Evolutionary conservation across 2,888 invertebrate genomes (phyloP).

Genomic region (Campopleginae sp.): DNA sequence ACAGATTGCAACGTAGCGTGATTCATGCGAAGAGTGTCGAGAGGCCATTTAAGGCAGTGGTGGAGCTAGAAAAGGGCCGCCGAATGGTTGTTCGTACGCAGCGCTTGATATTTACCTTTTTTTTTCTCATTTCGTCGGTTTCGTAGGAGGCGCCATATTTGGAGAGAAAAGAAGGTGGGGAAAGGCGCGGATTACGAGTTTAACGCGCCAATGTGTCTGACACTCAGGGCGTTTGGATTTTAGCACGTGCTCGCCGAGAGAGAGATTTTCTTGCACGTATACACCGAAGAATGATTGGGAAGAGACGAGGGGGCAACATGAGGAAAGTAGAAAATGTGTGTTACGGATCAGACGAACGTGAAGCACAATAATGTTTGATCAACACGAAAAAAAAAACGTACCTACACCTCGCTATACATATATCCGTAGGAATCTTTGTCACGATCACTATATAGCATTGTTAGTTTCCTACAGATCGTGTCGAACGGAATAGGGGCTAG

Average conservation of each 20-base stretch:
- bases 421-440: conserved; percentile 46
- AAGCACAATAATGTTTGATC: conserved; percentile 71
- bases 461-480: conserved; percentile 55
- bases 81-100: conserved; percentile 49
- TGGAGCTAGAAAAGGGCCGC: conserved; percentile 47
- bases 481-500: conserved; percentile 53
- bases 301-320: neutral
- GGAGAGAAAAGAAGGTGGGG: conserved; percentile 38
- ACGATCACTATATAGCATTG: conserved; percentile 51
- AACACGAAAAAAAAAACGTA: conserved; percentile 52
- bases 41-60: conserved; percentile 54
- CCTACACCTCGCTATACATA: conserved; percentile 35
- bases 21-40: conserved; percentile 51
- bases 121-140: conserved; percentile 28
- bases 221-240: conserved; percentile 26
- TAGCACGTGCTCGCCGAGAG: conserved; percentile 49
- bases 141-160: conserved; percentile 44
- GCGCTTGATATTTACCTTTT: conserved; percentile 42
- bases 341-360: conserved; percentile 33
- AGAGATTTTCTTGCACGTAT: conserved; percentile 40
- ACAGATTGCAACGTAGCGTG: conserved; percentile 9
- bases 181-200: conserved; percentile 53
- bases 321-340: conserved; percentile 52
- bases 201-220: conserved; percentile 46
- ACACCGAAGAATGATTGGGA: conserved; percentile 47